Evolutionary conservation across 92 coral and sea anemone genomes (phyloP), one percentile per base, ranked within the genome.

Genomic region (Siderastrea radians): DNA sequence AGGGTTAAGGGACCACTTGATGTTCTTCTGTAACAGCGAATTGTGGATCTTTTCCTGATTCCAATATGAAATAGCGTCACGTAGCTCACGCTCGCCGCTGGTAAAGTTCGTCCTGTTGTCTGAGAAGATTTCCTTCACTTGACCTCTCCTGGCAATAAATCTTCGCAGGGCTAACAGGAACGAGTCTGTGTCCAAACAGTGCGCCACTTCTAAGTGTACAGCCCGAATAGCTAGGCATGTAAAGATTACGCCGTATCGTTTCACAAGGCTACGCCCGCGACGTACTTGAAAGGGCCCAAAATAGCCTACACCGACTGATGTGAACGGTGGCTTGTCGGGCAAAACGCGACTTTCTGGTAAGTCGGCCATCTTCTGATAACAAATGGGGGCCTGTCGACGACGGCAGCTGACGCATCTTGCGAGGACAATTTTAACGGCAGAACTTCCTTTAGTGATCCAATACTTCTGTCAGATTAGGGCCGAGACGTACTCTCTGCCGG

Each of bases 281-380:
- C 44, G 54, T 14, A 84, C 83, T 61, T 61, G 65, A 8, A 75
- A 84, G 16, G 87, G 75, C 38, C 83, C 89, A 43, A 72, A 84
- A 52, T 54, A 84, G 49, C 73, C 81, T 9, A 84, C 55, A 10
- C 81, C 88, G 17, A 74, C 81, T 38, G 54, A 58, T 17, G 82
- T 10, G 54, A 84, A 84, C 3, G 81, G 88, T 17, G 83, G 88
- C 68, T 71, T 82, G 76, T 14, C 88, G 12, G 88, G 83, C 38
- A 10, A 14, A 58, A 85, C 84, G 61, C 84, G 89, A 50, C 47
- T 19, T 52, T 52, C 72, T 6, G 74, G 89, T 46, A 85, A 68
- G 64, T 85, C 71, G 46, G 89, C 89, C 84, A 85, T 75, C 57
- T 60, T 85, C 53, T 85, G 75, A 14, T 60, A 50, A 10, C 84